Conservation (phyloP, 1,140 invertebrate species). For the Homarus americanus region DNA sequence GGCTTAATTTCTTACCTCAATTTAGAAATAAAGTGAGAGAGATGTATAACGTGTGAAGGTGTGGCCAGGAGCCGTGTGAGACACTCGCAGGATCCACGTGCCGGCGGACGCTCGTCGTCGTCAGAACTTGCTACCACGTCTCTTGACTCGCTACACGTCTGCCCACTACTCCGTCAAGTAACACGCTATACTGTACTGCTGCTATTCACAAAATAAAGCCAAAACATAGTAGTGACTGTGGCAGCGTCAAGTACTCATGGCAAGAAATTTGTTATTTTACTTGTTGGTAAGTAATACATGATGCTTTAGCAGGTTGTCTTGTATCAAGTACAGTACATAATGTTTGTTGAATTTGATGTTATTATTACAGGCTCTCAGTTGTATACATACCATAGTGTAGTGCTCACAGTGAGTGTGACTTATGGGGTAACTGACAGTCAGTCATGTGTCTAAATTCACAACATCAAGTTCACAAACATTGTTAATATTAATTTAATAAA, state of each 20-base stretch:
- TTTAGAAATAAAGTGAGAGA: conserved; percentile 61
- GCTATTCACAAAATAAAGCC: conserved; percentile 5
- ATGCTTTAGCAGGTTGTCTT: background rate
- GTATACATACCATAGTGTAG: background rate
- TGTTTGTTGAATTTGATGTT: background rate
- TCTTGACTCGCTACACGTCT: conserved; percentile 1
- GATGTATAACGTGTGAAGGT: conserved; percentile 62
- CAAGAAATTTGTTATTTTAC: background rate
- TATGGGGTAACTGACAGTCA: too few species aligned
- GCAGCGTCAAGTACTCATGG: background rate
- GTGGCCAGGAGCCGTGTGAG: conserved; percentile 57
- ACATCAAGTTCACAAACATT: too few species aligned
- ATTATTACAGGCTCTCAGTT: background rate
- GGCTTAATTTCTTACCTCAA: conserved; percentile 72
- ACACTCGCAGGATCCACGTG: conserved; percentile 21
- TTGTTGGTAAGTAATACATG: background rate
- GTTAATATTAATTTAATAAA: too few species aligned
- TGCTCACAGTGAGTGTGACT: too few species aligned
- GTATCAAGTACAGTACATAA: background rate
- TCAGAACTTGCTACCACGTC: conserved; percentile 13
- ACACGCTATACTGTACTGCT: background rate
- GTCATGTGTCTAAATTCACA: too few species aligned
- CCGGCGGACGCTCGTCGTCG: conserved; percentile 14
- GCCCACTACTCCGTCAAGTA: background rate
- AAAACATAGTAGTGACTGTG: background rate